phyloP scores from a whole-genome alignment of 1,140 invertebrate genomes.

The Drosophila micromelanica region DNA sequence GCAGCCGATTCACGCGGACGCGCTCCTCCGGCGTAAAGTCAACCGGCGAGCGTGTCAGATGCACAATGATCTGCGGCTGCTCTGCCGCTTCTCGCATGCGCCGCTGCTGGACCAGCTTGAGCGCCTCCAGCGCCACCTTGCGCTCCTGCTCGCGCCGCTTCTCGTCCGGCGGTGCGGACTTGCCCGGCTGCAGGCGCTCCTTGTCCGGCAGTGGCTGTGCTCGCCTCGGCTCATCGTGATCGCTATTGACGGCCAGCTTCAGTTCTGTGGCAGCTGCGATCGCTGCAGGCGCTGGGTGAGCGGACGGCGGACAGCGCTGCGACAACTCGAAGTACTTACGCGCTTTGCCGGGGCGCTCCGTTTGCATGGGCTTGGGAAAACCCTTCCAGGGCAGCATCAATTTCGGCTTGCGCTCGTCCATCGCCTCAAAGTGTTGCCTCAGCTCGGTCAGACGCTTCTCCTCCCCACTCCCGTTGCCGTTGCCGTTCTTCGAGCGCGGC shows the following conservation, averaged over 20 bases:
- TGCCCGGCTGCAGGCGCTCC: too few relatives aligned
- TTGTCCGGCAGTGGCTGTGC: neutral
- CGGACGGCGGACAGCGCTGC: neutral
- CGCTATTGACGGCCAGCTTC: neutral
- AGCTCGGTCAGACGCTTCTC: neutral
- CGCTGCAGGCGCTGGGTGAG: neutral
- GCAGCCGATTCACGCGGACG: conserved; percentile 43
- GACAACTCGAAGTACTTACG: conserved; percentile 2
- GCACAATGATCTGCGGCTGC: conserved; percentile 8
- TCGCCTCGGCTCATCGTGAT: neutral
- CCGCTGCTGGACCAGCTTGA: conserved; percentile 60
- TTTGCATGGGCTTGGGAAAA: conserved; percentile 45
- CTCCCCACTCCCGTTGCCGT: neutral
- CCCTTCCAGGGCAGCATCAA: conserved; percentile 62
- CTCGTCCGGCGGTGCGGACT: conserved; percentile 6
- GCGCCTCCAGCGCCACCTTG: conserved; percentile 57
- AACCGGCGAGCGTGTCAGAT: conserved; percentile 48
- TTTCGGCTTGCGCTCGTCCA: conserved; percentile 8
- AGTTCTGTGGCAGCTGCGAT: too few relatives aligned
- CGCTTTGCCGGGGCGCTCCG: neutral
- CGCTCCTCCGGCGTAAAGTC: conserved; percentile 47
- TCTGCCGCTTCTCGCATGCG: conserved; percentile 33
- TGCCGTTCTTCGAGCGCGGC: conserved; percentile 19
- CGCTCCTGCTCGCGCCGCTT: conserved; percentile 57
- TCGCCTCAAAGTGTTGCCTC: neutral